Conservation (phyloP, 2,888 invertebrate species). For the Eupeodes luniger region DNA sequence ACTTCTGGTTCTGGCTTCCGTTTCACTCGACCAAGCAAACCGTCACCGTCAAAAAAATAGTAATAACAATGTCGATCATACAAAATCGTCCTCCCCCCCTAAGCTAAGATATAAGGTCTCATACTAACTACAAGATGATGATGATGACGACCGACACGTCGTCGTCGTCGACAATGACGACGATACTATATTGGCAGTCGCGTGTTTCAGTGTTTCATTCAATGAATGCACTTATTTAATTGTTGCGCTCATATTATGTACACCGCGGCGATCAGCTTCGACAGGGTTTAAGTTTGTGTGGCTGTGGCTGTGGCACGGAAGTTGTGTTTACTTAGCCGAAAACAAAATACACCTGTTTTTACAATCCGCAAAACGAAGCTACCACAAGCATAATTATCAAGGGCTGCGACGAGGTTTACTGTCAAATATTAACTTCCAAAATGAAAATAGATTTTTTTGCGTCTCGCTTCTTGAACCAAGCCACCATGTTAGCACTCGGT, state of each 20-base stretch:
- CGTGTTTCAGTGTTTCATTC: conserved; percentile 62
- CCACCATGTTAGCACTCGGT: conserved; percentile 29
- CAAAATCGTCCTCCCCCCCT: conserved; percentile 16
- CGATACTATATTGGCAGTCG: conserved; percentile 28
- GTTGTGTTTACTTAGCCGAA: conserved; percentile 69
- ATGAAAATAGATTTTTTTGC: conserved; percentile 71
- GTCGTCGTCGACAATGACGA: background rate
- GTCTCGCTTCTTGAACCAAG: background rate
- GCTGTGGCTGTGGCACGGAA: conserved; percentile 65
- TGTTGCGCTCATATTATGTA: conserved; percentile 48
- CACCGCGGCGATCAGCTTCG: background rate
- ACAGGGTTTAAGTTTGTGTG: conserved; percentile 30
- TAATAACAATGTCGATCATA: conserved; percentile 56
- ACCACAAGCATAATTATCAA: conserved; percentile 64
- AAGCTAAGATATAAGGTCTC: background rate
- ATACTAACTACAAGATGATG: conserved; percentile 7
- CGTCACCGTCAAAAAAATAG: conserved; percentile 45
- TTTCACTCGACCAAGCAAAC: conserved; percentile 48
- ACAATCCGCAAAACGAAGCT: conserved; percentile 48
- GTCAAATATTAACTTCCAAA: conserved; percentile 70
- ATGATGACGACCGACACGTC: too few species aligned
- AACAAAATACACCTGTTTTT: conserved; percentile 73
- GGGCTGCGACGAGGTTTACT: conserved; percentile 72
- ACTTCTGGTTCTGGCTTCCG: conserved; percentile 50
- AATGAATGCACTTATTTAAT: conserved; percentile 70